phyloP scores from a whole-genome alignment of 2,888 invertebrate species.

The Diplazon laetatorius region DNA sequence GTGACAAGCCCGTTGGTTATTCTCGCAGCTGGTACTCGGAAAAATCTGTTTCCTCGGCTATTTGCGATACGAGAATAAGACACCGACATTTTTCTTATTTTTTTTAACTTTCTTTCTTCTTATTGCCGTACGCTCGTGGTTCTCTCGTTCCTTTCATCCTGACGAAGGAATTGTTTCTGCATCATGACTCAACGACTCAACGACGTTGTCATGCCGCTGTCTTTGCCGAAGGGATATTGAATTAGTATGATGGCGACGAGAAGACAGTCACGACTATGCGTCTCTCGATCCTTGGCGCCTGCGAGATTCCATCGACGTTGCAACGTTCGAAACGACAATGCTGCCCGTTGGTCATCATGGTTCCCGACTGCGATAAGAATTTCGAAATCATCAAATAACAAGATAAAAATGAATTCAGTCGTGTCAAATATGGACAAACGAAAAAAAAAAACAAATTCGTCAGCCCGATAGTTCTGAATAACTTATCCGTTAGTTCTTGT shows the following conservation, averaged over 20 bases:
- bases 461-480: no score
- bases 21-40: conserved; percentile 1
- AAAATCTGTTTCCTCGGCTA: not conserved
- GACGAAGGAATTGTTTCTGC: conserved; percentile 75
- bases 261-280: conserved; percentile 22
- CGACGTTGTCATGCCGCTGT: conserved; percentile 75
- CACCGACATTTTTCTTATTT: not conserved
- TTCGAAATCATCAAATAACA: no score
- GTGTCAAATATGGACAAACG: no score
- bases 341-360: no score
- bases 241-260: conserved; percentile 69
- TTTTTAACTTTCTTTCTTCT: not conserved
- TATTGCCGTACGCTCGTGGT: conserved; percentile 25
- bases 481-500: no score
- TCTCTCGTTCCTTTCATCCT: conserved; percentile 56
- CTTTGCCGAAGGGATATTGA: conserved; percentile 74
- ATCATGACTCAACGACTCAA: conserved; percentile 75
- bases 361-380: no score
- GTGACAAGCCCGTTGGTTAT: not conserved
- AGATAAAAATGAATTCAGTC: no score
- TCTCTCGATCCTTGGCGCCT: conserved; percentile 16
- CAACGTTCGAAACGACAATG: not conserved
- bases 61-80: conserved; percentile 24
- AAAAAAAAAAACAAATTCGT: no score
- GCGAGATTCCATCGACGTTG: conserved; percentile 11